phyloP scores from a whole-genome alignment of 2,797 vertebrate genomes.

The Sebastes minor region DNA sequence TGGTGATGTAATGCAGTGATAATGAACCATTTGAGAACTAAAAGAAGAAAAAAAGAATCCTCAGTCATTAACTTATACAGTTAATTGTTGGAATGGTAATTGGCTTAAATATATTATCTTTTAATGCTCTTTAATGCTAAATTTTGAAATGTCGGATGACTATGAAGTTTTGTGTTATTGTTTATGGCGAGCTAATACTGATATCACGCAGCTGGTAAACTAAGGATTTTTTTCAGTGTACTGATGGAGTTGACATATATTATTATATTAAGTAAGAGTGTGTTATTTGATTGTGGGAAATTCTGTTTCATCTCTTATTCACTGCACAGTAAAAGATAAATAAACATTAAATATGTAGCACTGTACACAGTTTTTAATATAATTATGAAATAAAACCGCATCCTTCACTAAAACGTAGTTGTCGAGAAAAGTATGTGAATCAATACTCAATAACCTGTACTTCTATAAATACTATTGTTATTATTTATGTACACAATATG shows the following conservation, averaged over 20 bases:
- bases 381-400: slow-evolving; percentile 41
- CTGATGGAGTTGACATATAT: slow-evolving; percentile 4
- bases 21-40: slow-evolving; percentile 5
- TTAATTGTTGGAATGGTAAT: slow-evolving; percentile 27
- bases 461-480: neutral
- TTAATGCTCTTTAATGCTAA: slow-evolving; percentile 6
- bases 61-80: neutral
- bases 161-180: slow-evolving; percentile 8
- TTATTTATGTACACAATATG: neutral
- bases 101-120: slow-evolving; percentile 21
- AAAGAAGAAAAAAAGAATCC: neutral
- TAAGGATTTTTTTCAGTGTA: neutral
- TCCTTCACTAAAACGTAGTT: neutral
- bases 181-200: neutral
- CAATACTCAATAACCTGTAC: neutral
- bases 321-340: slow-evolving; percentile 43
- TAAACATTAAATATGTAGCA: slow-evolving; percentile 31
- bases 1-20: slow-evolving; percentile 25
- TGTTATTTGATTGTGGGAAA: slow-evolving; percentile 29
- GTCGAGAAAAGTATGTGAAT: neutral
- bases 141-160: slow-evolving; percentile 18
- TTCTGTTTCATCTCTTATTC: slow-evolving; percentile 34
- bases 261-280: neutral
- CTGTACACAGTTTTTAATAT: slow-evolving; percentile 40
- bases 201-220: neutral